Evolutionary conservation across 2,797 vertebrate species (phyloP).

Genomic region (Pithecia hirsuta): DNA sequence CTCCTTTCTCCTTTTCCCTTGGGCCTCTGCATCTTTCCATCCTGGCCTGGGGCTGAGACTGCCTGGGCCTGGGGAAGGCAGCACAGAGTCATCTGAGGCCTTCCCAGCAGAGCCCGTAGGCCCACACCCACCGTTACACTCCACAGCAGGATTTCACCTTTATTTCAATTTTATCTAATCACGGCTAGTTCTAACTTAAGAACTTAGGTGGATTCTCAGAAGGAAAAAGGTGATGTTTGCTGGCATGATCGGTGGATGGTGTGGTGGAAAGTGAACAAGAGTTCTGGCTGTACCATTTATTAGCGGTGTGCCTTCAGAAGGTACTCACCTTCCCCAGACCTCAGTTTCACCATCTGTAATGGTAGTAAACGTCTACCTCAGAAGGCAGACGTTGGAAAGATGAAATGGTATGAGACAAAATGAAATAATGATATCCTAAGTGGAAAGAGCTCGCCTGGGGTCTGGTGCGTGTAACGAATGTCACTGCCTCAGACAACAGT

Average conservation of each 20-base stretch:
- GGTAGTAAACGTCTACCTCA: neutral
- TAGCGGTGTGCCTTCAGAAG: neutral
- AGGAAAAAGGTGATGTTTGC: neutral
- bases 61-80: neutral
- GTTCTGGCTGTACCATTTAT: neutral
- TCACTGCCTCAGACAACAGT: neutral
- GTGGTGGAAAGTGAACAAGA: neutral
- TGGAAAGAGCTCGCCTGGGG: neutral
- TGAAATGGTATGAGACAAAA: neutral
- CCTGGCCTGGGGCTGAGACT: neutral
- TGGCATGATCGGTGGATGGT: neutral
- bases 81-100: neutral
- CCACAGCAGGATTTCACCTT: neutral
- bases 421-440: neutral
- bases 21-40: neutral
- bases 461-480: neutral
- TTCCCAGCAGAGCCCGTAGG: neutral
- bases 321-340: neutral
- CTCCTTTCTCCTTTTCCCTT: no score
- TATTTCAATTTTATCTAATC: neutral
- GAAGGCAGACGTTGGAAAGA: neutral
- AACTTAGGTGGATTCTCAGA: neutral
- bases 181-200: neutral
- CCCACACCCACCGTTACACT: fast-evolving
- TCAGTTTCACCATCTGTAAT: neutral